Conservation (phyloP, 1,140 invertebrate genomes). For the Anastatus disparis region DNA sequence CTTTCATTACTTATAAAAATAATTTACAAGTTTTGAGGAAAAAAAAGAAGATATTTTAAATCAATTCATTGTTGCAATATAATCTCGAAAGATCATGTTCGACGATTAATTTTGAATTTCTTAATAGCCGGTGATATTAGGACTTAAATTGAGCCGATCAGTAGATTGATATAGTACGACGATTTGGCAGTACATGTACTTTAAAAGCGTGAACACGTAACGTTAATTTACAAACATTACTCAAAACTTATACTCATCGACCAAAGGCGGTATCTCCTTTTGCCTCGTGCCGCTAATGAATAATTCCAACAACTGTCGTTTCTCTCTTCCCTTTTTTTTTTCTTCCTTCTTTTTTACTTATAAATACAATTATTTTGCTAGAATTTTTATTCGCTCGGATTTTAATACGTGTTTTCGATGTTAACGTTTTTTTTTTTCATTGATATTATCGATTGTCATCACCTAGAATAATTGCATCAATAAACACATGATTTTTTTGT, state of each 20-base stretch:
- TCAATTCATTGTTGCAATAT: too few species aligned
- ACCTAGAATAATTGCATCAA: too few species aligned
- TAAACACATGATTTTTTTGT: too few species aligned
- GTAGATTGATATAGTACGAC: slow-evolving; percentile 50
- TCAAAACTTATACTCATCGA: slow-evolving; percentile 30
- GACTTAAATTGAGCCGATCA: slow-evolving; percentile 42
- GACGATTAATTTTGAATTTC: not conserved
- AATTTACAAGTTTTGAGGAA: too few species aligned
- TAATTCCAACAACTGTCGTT: slow-evolving; percentile 21
- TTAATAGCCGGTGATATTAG: slow-evolving; percentile 2
- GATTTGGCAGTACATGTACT: slow-evolving; percentile 48
- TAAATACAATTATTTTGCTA: not conserved
- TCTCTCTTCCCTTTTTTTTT: not conserved
- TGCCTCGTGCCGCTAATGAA: slow-evolving; percentile 19
- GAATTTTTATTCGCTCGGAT: not conserved
- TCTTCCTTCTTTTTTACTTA: too few species aligned
- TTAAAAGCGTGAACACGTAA: slow-evolving; percentile 35
- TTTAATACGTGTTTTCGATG: not conserved
- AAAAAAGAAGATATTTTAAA: too few species aligned
- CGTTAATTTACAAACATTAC: slow-evolving; percentile 41
- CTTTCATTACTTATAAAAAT: too few species aligned
- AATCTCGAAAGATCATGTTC: too few species aligned
- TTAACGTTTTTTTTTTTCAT: too few species aligned
- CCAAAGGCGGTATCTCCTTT: slow-evolving; percentile 22
- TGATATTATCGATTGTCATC: too few species aligned